Percentiles rank a stretch among this genome's conserved stretches.
These are phyloP conservation scores for Rousettus leschenaultii DNA, from an alignment of 2,113 vertebrate species.

Conservation along the genomic window DNA sequence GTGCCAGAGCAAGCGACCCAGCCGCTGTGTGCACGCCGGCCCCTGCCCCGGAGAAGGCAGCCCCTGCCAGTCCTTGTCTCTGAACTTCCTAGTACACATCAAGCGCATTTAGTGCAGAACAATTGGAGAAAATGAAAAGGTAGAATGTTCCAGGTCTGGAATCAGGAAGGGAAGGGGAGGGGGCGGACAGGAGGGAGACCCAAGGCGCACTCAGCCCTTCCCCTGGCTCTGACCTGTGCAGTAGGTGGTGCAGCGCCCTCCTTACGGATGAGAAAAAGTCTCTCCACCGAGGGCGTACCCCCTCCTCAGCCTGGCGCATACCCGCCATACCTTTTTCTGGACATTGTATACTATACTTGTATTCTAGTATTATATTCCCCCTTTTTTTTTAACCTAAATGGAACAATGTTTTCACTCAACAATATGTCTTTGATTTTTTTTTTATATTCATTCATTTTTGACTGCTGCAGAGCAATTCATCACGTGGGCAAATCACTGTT, in stretches of 20 bases:
- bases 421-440: not conserved
- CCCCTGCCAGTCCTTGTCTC: not conserved
- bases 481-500: not conserved
- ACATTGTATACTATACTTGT: not conserved
- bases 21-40: not conserved
- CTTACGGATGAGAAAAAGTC: not conserved
- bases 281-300: not conserved
- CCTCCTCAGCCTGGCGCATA: not conserved
- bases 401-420: not conserved
- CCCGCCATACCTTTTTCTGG: not conserved
- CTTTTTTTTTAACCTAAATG: not conserved
- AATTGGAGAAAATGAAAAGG: not conserved
- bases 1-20: not conserved
- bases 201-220: not conserved
- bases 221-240: rapidly evolving
- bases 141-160: not conserved
- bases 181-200: not conserved
- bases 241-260: not conserved
- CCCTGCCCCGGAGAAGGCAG: rapidly evolving
- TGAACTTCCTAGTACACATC: not conserved
- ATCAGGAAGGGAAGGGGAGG: not conserved
- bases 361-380: not conserved
- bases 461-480: not conserved
- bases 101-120: no score
- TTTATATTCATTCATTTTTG: not conserved